A percentile compares a stretch with the other conserved stretches of the same genome.
These are phyloP conservation scores for Gopherus flavomarginatus DNA, from an alignment of 2,113 vertebrate genomes.

Conservation along the genomic window DNA sequence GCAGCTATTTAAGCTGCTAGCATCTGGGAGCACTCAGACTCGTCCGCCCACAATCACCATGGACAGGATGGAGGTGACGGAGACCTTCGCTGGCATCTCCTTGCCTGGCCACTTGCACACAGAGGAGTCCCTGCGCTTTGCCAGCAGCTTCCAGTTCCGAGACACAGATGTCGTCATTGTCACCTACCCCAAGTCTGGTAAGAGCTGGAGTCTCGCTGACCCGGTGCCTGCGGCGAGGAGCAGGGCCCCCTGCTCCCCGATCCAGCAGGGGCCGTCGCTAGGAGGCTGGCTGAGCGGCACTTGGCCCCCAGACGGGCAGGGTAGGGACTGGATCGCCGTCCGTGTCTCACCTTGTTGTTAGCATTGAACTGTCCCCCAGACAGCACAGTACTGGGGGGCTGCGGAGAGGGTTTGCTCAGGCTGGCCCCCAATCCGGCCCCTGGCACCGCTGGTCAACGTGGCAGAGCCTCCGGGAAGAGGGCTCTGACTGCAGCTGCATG, in stretches of 20 bases:
- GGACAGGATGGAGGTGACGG: conserved; percentile 75
- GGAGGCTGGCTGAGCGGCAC: background rate
- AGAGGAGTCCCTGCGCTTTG: conserved; percentile 74
- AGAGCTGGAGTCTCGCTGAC: background rate
- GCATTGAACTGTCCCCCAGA: too few relatives aligned
- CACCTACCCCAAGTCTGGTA: conserved; percentile 88
- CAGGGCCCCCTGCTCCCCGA: background rate
- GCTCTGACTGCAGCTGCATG: too few relatives aligned
- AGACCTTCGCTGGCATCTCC: conserved; percentile 70
- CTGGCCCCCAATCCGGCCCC: too few relatives aligned
- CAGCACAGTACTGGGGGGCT: too few relatives aligned
- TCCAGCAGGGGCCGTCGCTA: background rate
- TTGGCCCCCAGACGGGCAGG: too few relatives aligned
- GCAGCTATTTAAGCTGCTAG: background rate
- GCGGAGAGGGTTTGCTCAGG: too few relatives aligned
- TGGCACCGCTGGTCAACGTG: too few relatives aligned
- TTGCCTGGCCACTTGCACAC: conserved; percentile 83
- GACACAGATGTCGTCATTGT: conserved; percentile 81
- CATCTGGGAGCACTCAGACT: background rate
- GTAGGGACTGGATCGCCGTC: too few relatives aligned
- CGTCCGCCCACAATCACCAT: conserved; percentile 8
- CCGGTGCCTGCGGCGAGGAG: background rate
- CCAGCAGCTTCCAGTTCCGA: conserved; percentile 76
- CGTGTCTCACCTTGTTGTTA: too few relatives aligned
- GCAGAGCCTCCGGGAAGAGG: too few relatives aligned